These are phyloP conservation scores for Microcaecilia unicolor DNA, from an alignment of 2,797 vertebrate genomes.

Conservation along the genomic window DNA sequence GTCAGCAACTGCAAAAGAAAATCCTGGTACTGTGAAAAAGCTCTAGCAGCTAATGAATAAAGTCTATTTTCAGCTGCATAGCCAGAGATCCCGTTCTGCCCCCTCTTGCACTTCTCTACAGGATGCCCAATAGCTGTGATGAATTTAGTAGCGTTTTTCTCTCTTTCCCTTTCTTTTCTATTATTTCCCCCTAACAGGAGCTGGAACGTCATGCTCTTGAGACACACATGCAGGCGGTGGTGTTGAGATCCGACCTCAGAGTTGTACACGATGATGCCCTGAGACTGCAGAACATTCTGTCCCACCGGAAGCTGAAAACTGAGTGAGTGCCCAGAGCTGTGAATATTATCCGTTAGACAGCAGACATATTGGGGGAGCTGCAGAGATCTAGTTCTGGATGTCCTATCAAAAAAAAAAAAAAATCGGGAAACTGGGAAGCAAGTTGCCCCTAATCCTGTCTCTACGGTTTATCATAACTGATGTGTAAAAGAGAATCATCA, in stretches of 20 bases:
- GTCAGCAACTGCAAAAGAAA: slow-evolving; percentile 42
- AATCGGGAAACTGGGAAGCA: too few species aligned
- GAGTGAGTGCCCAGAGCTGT: slow-evolving; percentile 26
- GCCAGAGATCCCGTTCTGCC: not conserved
- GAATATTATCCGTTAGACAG: too few species aligned
- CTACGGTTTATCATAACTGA: too few species aligned
- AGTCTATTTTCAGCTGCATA: not conserved
- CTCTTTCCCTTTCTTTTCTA: slow-evolving; percentile 12
- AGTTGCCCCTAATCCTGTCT: too few species aligned
- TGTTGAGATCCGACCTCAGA: slow-evolving; percentile 34
- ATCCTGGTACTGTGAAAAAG: slow-evolving; percentile 42
- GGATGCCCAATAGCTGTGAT: not conserved
- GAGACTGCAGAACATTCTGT: slow-evolving; percentile 36
- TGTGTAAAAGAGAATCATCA: too few species aligned
- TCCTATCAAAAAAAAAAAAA: too few species aligned
- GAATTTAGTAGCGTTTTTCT: not conserved
- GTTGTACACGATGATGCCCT: slow-evolving; percentile 40
- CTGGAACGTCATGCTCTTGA: slow-evolving; percentile 72
- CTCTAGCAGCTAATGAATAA: too few species aligned
- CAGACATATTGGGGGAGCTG: too few species aligned
- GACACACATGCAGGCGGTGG: slow-evolving; percentile 43
- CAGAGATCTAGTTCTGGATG: too few species aligned
- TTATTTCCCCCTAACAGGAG: slow-evolving; percentile 30
- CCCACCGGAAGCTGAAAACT: slow-evolving; percentile 35
- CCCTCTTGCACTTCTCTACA: not conserved